Conservation (phyloP, 2,797 vertebrate genomes). For the Muraenolepis orangiensis region DNA sequence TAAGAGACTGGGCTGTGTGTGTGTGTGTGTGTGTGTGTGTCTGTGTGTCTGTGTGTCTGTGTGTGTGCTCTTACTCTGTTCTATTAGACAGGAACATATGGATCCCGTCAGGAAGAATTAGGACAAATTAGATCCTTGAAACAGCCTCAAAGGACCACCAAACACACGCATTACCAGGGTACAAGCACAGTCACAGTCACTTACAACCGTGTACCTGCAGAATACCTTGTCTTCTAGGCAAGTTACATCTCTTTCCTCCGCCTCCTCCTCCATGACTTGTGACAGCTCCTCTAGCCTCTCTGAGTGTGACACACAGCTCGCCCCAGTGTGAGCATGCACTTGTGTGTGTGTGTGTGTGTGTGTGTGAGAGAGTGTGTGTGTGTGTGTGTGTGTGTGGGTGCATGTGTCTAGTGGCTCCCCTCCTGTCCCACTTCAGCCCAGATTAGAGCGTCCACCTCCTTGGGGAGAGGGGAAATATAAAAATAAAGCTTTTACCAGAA, state of each 20-base stretch:
- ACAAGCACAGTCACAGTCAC: neutral
- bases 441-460: conserved; percentile 65
- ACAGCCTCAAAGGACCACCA: conserved; percentile 31
- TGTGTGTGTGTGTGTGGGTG: conserved; percentile 22
- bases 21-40: conserved; percentile 31
- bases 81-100: no score
- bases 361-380: conserved; percentile 10
- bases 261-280: conserved; percentile 51
- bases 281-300: conserved; percentile 49
- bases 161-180: neutral
- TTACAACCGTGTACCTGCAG: conserved; percentile 8
- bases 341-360: conserved; percentile 19
- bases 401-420: conserved; percentile 34
- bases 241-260: conserved; percentile 12
- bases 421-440: conserved; percentile 64
- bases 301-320: conserved; percentile 31
- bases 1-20: conserved; percentile 35
- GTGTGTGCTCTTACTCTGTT: no score
- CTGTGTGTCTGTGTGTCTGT: neutral
- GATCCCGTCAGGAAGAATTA: conserved; percentile 51
- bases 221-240: neutral
- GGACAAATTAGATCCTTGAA: conserved; percentile 33
- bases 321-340: neutral
- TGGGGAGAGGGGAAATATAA: conserved; percentile 64
- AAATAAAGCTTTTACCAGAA: conserved; percentile 69